phyloP scores from a whole-genome alignment of 2,113 vertebrate species.

The Petaurus breviceps region DNA sequence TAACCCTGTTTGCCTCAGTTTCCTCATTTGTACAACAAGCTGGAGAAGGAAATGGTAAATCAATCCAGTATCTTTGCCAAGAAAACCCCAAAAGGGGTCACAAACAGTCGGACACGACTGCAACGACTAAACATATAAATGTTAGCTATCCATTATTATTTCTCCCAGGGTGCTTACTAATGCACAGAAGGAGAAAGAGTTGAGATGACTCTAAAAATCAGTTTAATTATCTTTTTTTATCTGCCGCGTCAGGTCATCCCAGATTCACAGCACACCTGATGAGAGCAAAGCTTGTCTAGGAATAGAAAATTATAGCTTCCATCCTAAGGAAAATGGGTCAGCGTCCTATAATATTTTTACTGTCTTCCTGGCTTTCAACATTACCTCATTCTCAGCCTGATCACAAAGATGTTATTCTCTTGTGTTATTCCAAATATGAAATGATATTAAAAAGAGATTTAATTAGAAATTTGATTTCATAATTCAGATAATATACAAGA shows the following conservation, averaged over 20 bases:
- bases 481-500: background rate
- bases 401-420: background rate
- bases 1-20: background rate
- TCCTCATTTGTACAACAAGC: background rate
- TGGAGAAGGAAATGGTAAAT: background rate
- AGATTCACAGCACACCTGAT: background rate
- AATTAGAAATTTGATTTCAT: background rate
- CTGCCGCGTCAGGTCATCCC: background rate
- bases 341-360: background rate
- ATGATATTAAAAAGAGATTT: background rate
- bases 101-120: background rate
- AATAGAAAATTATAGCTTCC: background rate
- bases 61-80: too few species aligned
- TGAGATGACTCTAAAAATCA: background rate
- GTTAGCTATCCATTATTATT: background rate
- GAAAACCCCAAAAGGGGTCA: background rate
- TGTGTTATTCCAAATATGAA: background rate
- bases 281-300: background rate
- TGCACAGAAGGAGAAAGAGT: background rate
- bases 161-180: background rate
- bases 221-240: background rate
- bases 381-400: background rate
- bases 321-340: background rate
- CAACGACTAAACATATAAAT: background rate
- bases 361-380: background rate